phyloP scores from a whole-genome alignment of 2,888 invertebrate species.

The Branchipolynoe longqiensis region DNA sequence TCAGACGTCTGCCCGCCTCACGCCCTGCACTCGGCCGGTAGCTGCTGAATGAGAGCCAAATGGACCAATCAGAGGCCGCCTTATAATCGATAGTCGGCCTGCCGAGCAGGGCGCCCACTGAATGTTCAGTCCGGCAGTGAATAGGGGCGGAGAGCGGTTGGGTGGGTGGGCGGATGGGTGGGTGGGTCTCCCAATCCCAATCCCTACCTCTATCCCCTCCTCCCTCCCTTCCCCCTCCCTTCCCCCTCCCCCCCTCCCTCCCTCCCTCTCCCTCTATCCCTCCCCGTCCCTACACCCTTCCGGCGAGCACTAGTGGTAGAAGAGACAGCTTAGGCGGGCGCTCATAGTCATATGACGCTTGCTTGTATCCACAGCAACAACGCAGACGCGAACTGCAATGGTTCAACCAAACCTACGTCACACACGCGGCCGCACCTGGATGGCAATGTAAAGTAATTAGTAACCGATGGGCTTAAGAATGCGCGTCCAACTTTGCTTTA shows the following conservation, averaged over 20 bases:
- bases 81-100: constrained; percentile 50
- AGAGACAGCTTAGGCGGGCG: no score
- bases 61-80: constrained; percentile 52
- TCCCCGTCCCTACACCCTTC: neutral
- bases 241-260: constrained; percentile 33
- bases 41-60: constrained; percentile 52
- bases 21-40: neutral
- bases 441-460: no score
- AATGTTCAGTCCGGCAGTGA: constrained; percentile 29
- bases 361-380: no score
- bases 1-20: constrained; percentile 34
- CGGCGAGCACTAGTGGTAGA: no score
- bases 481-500: no score
- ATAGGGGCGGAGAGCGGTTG: constrained; percentile 7
- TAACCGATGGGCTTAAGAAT: no score
- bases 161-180: neutral
- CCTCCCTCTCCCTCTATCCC: neutral
- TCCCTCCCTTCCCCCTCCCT: neutral
- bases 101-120: constrained; percentile 16
- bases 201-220: neutral
- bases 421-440: no score
- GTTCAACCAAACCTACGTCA: no score
- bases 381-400: no score
- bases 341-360: no score
- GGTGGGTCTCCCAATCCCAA: neutral